Evolutionary conservation across 2,113 vertebrate genomes (phyloP).

Genomic region (Hylia prasina): DNA sequence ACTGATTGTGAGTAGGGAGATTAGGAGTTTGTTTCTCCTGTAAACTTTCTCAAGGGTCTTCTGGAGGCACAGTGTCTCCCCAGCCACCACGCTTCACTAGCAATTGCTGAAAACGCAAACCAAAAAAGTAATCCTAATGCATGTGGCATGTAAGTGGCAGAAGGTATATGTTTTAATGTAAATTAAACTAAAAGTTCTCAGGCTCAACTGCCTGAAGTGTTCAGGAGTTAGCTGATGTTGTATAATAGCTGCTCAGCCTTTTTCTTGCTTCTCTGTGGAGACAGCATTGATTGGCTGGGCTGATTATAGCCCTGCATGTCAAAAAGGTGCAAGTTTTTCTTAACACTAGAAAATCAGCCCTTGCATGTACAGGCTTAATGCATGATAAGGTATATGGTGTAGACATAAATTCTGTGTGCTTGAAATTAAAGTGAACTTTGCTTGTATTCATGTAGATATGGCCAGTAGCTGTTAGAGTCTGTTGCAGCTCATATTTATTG

Average conservation of each 20-base stretch:
- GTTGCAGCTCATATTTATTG: constrained; percentile 60
- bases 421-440: constrained; percentile 32
- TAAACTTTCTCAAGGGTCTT: constrained; percentile 9
- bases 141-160: neutral
- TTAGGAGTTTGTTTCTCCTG: neutral
- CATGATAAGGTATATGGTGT: neutral
- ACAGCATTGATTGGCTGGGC: neutral
- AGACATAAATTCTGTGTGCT: constrained; percentile 9
- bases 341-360: neutral
- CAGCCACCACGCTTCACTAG: neutral
- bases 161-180: neutral
- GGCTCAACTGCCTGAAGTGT: neutral
- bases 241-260: constrained; percentile 1
- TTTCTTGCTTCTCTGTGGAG: neutral
- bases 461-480: neutral
- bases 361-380: neutral
- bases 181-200: constrained; percentile 6
- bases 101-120: neutral
- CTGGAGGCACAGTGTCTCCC: neutral
- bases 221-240: neutral
- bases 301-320: neutral
- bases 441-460: constrained; percentile 14
- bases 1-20: neutral
- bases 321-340: constrained; percentile 19
- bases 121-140: neutral